Percentiles rank a stretch among this genome's conserved stretches.
These are phyloP conservation scores for Lepidotrigona ventralis DNA, from an alignment of 1,140 invertebrate species.

Conservation along the genomic window DNA sequence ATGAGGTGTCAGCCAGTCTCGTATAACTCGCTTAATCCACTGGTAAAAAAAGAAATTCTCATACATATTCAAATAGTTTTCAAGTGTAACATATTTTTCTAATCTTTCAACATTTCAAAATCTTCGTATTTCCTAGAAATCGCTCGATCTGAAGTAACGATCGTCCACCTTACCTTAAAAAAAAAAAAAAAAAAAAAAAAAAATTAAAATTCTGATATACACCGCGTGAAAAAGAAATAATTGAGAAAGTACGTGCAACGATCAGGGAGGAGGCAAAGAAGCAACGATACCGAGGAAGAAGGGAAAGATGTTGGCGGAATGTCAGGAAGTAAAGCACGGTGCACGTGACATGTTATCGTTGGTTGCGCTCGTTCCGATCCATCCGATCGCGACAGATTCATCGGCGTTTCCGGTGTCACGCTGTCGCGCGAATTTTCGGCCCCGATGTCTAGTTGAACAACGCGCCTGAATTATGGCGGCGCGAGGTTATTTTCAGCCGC, in stretches of 20 bases:
- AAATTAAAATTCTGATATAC: too few species aligned
- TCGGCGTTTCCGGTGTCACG: background rate
- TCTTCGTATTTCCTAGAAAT: background rate
- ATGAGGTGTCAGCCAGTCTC: too few species aligned
- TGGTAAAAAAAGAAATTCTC: too few species aligned
- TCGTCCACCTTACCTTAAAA: background rate
- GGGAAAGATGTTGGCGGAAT: slow-evolving; percentile 37
- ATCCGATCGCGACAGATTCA: background rate
- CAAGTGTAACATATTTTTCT: background rate
- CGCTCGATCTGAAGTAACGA: background rate
- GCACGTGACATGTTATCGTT: slow-evolving; percentile 36
- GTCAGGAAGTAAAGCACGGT: slow-evolving; percentile 35
- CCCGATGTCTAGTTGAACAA: background rate
- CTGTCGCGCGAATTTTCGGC: background rate
- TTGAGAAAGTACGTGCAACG: too few species aligned
- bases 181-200: too few species aligned
- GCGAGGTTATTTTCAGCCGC: slow-evolving; percentile 37
- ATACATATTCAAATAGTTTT: too few species aligned
- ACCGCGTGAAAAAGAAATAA: too few species aligned
- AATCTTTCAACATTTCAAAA: background rate
- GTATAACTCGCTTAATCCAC: too few species aligned
- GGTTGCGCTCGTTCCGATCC: slow-evolving; percentile 14
- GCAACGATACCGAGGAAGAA: too few species aligned
- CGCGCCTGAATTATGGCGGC: slow-evolving; percentile 17
- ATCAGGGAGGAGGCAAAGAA: background rate